Conservation (phyloP, 2,797 vertebrate genomes). For the Dryobates pubescens region DNA sequence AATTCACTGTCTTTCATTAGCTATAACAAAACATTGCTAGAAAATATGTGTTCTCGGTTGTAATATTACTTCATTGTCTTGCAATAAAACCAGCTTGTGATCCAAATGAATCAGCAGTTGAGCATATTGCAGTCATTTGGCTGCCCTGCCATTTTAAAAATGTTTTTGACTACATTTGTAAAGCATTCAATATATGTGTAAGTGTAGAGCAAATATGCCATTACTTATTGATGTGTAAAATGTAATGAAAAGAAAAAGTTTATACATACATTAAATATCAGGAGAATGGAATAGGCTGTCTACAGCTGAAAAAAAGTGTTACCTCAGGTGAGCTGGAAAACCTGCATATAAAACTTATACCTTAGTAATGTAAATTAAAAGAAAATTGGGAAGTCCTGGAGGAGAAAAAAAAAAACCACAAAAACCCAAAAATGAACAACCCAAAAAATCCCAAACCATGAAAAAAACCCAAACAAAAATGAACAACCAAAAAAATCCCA, state of each 20-base stretch:
- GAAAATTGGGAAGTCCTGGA: not conserved
- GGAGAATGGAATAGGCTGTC: constrained; percentile 22
- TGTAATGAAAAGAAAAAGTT: constrained; percentile 32
- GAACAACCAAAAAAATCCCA: too few relatives aligned
- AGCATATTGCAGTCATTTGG: constrained; percentile 42
- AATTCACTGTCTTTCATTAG: constrained; percentile 79
- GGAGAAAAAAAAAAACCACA: not conserved
- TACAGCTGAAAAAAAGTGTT: constrained; percentile 11
- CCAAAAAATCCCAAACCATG: not conserved
- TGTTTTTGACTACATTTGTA: constrained; percentile 30
- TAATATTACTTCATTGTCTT: constrained; percentile 73
- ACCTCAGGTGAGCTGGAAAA: constrained; percentile 9
- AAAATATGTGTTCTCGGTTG: constrained; percentile 67
- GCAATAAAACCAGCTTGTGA: constrained; percentile 55
- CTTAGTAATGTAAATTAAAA: constrained; percentile 31
- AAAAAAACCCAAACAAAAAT: too few relatives aligned
- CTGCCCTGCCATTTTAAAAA: constrained; percentile 23
- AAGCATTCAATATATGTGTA: constrained; percentile 22
- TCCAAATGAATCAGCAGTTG: constrained; percentile 53
- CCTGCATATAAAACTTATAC: not conserved
- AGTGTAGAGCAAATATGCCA: constrained; percentile 8
- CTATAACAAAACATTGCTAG: constrained; percentile 76
- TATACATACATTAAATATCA: constrained; percentile 6
- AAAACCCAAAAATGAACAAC: too few relatives aligned
- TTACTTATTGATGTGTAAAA: constrained; percentile 30